These are phyloP conservation scores for Nomada fucata DNA, from an alignment of 2,888 invertebrate genomes.

Conservation along the genomic window DNA sequence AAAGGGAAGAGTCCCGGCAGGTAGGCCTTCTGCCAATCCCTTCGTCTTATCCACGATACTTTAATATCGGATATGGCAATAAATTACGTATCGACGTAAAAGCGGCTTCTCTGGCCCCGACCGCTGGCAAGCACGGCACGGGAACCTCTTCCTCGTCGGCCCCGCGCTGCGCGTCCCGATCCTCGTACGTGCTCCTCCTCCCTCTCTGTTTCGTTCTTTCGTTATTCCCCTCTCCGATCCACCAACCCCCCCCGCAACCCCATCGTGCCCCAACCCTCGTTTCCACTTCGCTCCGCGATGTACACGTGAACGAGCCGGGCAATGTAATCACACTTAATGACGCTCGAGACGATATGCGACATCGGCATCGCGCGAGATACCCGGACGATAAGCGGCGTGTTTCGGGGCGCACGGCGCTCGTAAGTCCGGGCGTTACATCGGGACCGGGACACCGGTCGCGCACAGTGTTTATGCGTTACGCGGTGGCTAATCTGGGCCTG, in stretches of 20 bases:
- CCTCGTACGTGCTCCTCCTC: background rate
- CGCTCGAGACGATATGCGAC: slow-evolving; percentile 79
- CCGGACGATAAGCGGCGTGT: slow-evolving; percentile 72
- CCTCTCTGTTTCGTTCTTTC: background rate
- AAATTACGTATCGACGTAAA: slow-evolving; percentile 78
- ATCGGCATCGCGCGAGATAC: slow-evolving; percentile 77
- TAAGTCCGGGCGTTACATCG: slow-evolving; percentile 65
- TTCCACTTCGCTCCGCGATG: slow-evolving; percentile 31
- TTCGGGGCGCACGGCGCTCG: slow-evolving; percentile 60
- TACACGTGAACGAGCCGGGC: slow-evolving; percentile 75
- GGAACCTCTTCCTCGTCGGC: slow-evolving; percentile 49
- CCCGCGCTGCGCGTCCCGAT: slow-evolving; percentile 5
- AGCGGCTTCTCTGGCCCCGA: slow-evolving; percentile 60
- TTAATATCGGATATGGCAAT: slow-evolving; percentile 78
- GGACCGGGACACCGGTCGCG: slow-evolving; percentile 17
- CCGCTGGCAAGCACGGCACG: slow-evolving; percentile 43
- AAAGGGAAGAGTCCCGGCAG: slow-evolving; percentile 34
- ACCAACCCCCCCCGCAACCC: too few species aligned
- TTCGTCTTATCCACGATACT: slow-evolving; percentile 68
- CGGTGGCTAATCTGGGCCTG: slow-evolving; percentile 63
- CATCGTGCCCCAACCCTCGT: background rate
- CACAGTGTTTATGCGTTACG: slow-evolving; percentile 57
- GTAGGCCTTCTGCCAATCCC: slow-evolving; percentile 63
- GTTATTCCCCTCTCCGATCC: background rate
- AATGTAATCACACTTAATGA: slow-evolving; percentile 81